phyloP scores from a whole-genome alignment of 1,140 invertebrate species.

The Leptinotarsa texana region DNA sequence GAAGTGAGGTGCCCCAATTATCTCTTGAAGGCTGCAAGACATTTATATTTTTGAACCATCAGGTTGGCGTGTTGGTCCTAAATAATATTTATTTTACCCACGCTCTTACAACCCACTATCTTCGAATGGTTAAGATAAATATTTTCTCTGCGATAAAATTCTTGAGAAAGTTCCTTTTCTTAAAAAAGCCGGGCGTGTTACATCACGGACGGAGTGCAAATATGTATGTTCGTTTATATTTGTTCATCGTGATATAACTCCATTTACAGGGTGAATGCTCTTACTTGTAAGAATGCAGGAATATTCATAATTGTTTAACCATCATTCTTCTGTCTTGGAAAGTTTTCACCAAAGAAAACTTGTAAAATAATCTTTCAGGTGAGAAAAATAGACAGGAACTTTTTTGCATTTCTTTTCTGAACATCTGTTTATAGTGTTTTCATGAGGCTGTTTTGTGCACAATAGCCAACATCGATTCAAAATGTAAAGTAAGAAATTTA shows the following conservation, averaged over 20 bases:
- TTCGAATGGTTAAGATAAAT: conserved; percentile 31
- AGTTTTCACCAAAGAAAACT: too few species aligned
- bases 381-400: too few species aligned
- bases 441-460: too few species aligned
- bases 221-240: conserved; percentile 1
- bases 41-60: conserved; percentile 24
- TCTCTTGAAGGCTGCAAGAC: conserved; percentile 1
- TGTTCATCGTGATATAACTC: neutral
- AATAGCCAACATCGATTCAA: too few species aligned
- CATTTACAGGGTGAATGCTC: too few species aligned
- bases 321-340: too few species aligned
- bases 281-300: too few species aligned
- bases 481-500: too few species aligned
- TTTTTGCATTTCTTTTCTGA: too few species aligned
- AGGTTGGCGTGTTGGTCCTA: conserved; percentile 30
- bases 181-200: conserved; percentile 20
- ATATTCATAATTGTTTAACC: too few species aligned
- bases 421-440: too few species aligned
- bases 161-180: conserved; percentile 28
- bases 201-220: conserved; percentile 22
- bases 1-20: conserved; percentile 19
- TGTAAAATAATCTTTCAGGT: too few species aligned
- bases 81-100: conserved; percentile 37
- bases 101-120: conserved; percentile 30
- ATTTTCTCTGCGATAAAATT: conserved; percentile 35